Conservation (phyloP, 2,888 invertebrate genomes). For the Meloe dianella region DNA sequence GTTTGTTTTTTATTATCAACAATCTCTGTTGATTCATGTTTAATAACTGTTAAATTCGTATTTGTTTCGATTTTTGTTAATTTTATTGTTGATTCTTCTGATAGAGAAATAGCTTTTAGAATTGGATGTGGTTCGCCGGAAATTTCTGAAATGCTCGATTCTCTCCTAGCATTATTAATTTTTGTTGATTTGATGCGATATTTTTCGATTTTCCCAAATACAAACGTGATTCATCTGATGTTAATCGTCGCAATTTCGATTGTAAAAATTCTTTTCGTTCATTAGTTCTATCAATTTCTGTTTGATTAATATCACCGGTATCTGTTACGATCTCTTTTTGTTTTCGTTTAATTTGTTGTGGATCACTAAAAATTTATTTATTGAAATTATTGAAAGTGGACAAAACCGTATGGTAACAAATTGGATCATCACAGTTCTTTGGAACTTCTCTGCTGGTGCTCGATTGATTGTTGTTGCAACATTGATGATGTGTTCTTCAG, state of each 20-base stretch:
- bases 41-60: neutral
- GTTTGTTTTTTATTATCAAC: neutral
- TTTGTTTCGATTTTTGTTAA: neutral
- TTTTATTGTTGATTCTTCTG: constrained; percentile 6
- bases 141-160: constrained; percentile 1
- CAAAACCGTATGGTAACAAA: no score
- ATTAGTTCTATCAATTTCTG: neutral
- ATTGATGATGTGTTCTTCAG: no score
- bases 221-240: neutral
- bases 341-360: no score
- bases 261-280: neutral
- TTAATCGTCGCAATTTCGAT: neutral
- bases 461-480: no score
- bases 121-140: constrained; percentile 1
- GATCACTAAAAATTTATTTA: no score
- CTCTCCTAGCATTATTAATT: neutral
- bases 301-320: no score
- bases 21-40: neutral
- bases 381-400: no score
- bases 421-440: no score
- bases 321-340: no score
- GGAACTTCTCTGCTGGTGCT: no score
- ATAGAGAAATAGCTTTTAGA: neutral
- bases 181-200: neutral
- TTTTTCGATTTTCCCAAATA: neutral